Conservation (phyloP, 1,140 invertebrate genomes). For the Sesamia nonagrioides region DNA sequence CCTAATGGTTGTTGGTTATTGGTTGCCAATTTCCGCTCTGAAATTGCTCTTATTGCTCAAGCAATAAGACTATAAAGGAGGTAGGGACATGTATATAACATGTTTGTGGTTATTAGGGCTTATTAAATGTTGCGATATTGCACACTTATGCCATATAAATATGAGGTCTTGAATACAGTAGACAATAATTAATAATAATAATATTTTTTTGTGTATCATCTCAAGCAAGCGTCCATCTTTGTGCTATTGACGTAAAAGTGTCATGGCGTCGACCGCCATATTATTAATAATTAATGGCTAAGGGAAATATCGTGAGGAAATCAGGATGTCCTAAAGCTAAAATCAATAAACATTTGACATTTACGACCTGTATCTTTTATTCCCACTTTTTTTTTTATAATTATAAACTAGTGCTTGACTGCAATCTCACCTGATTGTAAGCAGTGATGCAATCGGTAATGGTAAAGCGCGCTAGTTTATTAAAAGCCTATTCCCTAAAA, state of each 20-base stretch:
- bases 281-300: not conserved
- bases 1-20: conserved; percentile 5
- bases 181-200: not conserved
- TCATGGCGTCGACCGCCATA: conserved; percentile 5
- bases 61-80: not conserved
- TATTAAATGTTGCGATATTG: not conserved
- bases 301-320: too few species aligned
- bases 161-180: not conserved
- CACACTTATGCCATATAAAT: not conserved
- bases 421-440: too few species aligned
- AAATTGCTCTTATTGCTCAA: not conserved
- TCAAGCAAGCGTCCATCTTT: not conserved
- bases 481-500: too few species aligned
- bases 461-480: too few species aligned
- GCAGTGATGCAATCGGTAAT: too few species aligned
- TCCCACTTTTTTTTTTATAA: too few species aligned
- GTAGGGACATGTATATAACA: conserved; percentile 8
- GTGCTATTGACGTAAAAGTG: not conserved
- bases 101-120: conserved; percentile 13
- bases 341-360: too few species aligned
- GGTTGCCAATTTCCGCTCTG: conserved; percentile 34
- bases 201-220: not conserved
- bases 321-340: too few species aligned
- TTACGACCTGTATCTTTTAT: too few species aligned
- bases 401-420: too few species aligned